A percentile compares a stretch with the other conserved stretches of the same genome.
Evolutionary conservation across 2,888 invertebrate genomes (phyloP).

Genomic region (Shargacucullia verbasci): DNA sequence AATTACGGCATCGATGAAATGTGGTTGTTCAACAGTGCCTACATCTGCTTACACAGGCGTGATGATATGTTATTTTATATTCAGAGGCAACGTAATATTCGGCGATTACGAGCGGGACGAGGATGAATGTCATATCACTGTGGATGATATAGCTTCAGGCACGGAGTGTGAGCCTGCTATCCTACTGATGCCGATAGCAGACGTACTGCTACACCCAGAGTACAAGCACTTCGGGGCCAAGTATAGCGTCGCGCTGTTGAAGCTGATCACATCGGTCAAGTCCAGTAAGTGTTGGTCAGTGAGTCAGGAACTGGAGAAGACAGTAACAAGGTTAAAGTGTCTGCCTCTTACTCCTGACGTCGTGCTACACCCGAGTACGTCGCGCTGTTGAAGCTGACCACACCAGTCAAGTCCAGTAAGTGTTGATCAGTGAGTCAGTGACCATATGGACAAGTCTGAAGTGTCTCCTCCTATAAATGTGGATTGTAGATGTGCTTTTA

Average conservation of each 20-base stretch:
- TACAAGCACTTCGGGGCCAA: slow-evolving; percentile 77
- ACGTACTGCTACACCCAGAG: slow-evolving; percentile 81
- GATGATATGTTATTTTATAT: not conserved
- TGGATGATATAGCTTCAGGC: slow-evolving; percentile 64
- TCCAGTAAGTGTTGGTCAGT: slow-evolving; percentile 67
- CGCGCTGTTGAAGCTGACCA: slow-evolving; percentile 76
- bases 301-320: too few species aligned
- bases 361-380: slow-evolving; percentile 79
- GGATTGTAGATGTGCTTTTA: too few species aligned
- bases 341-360: slow-evolving; percentile 74
- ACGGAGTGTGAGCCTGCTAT: slow-evolving; percentile 73
- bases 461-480: too few species aligned
- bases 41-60: too few species aligned
- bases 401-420: slow-evolving; percentile 73
- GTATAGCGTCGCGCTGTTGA: slow-evolving; percentile 76
- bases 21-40: too few species aligned
- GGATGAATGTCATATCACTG: slow-evolving; percentile 66
- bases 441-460: too few species aligned
- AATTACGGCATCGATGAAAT: too few species aligned
- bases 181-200: slow-evolving; percentile 78
- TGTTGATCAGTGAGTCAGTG: slow-evolving; percentile 8
- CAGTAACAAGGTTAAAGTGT: too few species aligned
- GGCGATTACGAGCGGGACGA: slow-evolving; percentile 83
- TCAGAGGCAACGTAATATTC: slow-evolving; percentile 79
- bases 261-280: slow-evolving; percentile 70